phyloP scores from a whole-genome alignment of 2,888 invertebrate genomes.

The Oscheius sp. region DNA sequence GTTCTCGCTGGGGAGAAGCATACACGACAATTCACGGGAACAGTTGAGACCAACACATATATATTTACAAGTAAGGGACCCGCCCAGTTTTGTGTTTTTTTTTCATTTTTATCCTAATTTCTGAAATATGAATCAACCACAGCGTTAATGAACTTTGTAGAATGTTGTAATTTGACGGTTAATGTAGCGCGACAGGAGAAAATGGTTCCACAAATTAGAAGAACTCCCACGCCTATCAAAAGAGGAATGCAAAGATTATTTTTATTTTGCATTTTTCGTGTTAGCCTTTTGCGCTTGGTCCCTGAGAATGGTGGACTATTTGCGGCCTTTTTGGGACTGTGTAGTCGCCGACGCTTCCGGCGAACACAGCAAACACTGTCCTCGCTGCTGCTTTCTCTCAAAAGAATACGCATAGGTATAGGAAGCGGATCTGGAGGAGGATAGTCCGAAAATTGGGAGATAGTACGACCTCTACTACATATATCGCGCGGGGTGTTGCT shows the following conservation, averaged over 20 bases:
- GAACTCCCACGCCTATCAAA: slow-evolving; percentile 19
- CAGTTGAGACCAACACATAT: slow-evolving; percentile 18
- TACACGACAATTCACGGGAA: neutral
- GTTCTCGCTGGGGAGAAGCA: slow-evolving; percentile 15
- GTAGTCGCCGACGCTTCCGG: slow-evolving; percentile 18
- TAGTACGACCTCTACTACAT: slow-evolving; percentile 9
- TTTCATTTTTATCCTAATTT: neutral
- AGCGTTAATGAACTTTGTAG: slow-evolving; percentile 6
- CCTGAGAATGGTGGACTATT: neutral
- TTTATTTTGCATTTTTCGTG: neutral
- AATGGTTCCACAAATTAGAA: slow-evolving; percentile 12
- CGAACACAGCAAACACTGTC: slow-evolving; percentile 18
- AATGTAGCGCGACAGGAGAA: slow-evolving; percentile 9
- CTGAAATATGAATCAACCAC: neutral
- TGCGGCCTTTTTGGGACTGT: slow-evolving; percentile 12
- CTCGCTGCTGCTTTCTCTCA: slow-evolving; percentile 19
- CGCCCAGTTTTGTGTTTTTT: neutral
- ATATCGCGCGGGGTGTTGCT: slow-evolving; percentile 27
- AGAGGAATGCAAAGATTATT: neutral
- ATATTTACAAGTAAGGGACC: slow-evolving; percentile 15
- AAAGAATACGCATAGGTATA: neutral
- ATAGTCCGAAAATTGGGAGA: slow-evolving; percentile 11
- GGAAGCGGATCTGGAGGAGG: slow-evolving; percentile 23
- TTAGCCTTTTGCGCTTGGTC: neutral
- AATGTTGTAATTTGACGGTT: neutral